These are phyloP conservation scores for Campoletis raptor DNA, from an alignment of 2,888 invertebrate genomes.

Conservation along the genomic window DNA sequence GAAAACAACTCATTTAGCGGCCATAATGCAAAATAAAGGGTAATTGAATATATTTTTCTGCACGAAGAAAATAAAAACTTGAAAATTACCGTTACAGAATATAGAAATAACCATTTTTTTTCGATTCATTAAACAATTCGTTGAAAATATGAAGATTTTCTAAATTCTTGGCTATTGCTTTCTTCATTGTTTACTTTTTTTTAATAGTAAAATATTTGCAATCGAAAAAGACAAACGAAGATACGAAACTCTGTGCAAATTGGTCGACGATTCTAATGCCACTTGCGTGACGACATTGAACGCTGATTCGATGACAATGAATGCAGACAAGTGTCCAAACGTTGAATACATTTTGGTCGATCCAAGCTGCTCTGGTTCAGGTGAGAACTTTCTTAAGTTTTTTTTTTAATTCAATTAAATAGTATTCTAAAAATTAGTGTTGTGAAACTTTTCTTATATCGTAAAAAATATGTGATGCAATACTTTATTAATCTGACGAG, in stretches of 20 bases:
- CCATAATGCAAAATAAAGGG: conserved; percentile 92
- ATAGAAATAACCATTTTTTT: too few relatives aligned
- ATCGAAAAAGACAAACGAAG: conserved; percentile 91
- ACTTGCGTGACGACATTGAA: conserved; percentile 89
- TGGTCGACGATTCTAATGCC: conserved; percentile 88
- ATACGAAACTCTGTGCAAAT: conserved; percentile 88
- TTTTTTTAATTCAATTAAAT: neutral
- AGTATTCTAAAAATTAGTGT: too few relatives aligned
- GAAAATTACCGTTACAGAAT: too few relatives aligned
- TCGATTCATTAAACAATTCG: too few relatives aligned
- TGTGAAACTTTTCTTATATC: too few relatives aligned
- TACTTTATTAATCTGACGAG: too few relatives aligned
- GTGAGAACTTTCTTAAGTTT: conserved; percentile 85
- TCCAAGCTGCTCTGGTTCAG: conserved; percentile 98
- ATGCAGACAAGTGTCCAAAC: conserved; percentile 87
- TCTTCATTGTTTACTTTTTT: neutral
- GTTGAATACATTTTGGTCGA: conserved; percentile 97
- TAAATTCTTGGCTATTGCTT: neutral
- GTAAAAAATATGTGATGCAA: too few relatives aligned
- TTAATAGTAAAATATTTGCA: conserved; percentile 91
- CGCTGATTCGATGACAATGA: conserved; percentile 90
- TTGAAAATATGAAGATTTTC: too few relatives aligned
- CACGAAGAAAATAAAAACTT: too few relatives aligned
- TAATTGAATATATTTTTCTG: too few relatives aligned
- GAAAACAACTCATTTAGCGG: conserved; percentile 96